Conservation (phyloP, 2,113 vertebrate species). For the Chamaea fasciata region DNA sequence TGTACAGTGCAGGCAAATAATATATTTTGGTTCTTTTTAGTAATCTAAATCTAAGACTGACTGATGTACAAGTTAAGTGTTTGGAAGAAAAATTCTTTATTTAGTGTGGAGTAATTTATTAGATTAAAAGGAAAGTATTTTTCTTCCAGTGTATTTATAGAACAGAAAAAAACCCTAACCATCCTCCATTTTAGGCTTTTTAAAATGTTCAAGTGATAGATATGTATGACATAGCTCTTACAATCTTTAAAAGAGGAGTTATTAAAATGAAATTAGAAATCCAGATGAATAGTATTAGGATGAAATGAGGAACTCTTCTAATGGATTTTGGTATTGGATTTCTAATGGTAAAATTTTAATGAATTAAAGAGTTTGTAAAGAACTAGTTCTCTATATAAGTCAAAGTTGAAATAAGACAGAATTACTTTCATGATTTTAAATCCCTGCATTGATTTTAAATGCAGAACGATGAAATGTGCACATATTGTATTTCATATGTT, state of each 20-base stretch:
- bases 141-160: background rate
- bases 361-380: background rate
- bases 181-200: background rate
- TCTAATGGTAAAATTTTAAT: slow-evolving; percentile 11
- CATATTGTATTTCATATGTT: background rate
- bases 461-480: background rate
- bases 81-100: background rate
- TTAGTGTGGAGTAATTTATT: background rate
- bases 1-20: background rate
- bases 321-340: background rate
- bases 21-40: background rate
- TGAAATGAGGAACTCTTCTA: background rate
- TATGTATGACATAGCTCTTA: background rate
- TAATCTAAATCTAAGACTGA: background rate
- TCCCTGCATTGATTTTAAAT: background rate
- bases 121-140: background rate
- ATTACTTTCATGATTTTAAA: background rate
- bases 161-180: background rate
- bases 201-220: background rate
- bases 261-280: slow-evolving; percentile 46
- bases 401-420: background rate
- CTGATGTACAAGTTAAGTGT: background rate
- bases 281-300: background rate
- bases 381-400: background rate
- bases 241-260: background rate